Conservation (phyloP, 2,797 vertebrate species). For the Moxostoma hubbsi region DNA sequence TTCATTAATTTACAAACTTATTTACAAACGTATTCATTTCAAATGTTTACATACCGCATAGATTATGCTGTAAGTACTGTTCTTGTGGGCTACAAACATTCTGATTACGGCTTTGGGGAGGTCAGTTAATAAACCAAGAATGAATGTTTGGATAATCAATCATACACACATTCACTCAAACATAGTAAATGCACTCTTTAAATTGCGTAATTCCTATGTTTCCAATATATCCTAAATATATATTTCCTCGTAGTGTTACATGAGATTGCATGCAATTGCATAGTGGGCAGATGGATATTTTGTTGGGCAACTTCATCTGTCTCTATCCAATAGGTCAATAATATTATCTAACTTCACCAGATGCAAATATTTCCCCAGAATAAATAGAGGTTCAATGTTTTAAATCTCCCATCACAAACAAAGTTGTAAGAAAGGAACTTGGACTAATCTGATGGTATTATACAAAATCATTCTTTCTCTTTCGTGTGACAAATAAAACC, state of each 20-base stretch:
- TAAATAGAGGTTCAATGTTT: slow-evolving; percentile 32
- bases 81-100: neutral
- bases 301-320: slow-evolving; percentile 5
- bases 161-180: neutral
- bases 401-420: slow-evolving; percentile 35
- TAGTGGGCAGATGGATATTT: slow-evolving; percentile 29
- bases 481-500: slow-evolving; percentile 23
- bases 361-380: slow-evolving; percentile 9
- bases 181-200: no score
- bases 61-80: neutral
- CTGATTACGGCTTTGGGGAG: neutral
- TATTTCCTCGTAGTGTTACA: neutral
- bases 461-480: slow-evolving; percentile 26
- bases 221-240: no score
- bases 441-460: slow-evolving; percentile 15
- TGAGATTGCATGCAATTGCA: slow-evolving; percentile 31
- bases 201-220: no score
- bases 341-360: slow-evolving; percentile 12
- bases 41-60: neutral
- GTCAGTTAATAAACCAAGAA: neutral
- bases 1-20: neutral
- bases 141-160: neutral
- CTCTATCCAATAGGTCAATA: slow-evolving; percentile 36
- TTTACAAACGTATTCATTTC: no score
- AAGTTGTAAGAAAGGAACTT: slow-evolving; percentile 6